Base-by-base conservation (phyloP, 2,888 invertebrate genomes). In the Melikaiella ostensackeni region DNA sequence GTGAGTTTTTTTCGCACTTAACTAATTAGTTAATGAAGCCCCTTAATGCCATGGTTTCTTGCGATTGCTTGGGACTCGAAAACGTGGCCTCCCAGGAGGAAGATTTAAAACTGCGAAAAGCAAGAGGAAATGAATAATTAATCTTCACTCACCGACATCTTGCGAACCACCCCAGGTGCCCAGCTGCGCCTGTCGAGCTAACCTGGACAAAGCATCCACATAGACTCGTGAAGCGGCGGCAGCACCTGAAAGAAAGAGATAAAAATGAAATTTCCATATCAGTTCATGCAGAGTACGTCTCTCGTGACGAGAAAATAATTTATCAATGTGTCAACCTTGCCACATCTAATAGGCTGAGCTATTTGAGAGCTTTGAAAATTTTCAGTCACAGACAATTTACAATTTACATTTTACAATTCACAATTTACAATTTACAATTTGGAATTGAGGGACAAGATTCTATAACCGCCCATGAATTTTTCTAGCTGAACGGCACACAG, bases 101-200 rank as follows among this genome's bases (percentile, higher is more conserved):
- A 27, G 7, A 70, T 70, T 76, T 38, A n/a, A 38, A 66, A 64
- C 75, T 55, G 46, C 33, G 55, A 63, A 64, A 64, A 63, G 64
- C 75, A 64, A 55, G 62, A 57, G 76, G 35, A 24, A 61, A 61
- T 66, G 64, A 73, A 80, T 83, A 85, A 86, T 87, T 83, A 86
- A 86, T 82, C 84, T 85, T 75, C 82, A 92, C 94, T 95, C 93
- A 97, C 97, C 97, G 87, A 97, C 97, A 93, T 97, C 97, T 83
- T 96, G 95, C 84, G 97, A 97, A 91, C 97, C 97, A 84, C 96
- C 96, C 96, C 96, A 96, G 61, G 96, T 96, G 85, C 97, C 97
- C 92, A 97, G 97, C 92, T 97, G 97, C 77, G 97, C 97, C 91
- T 97, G 97, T 84, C 96, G 93, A 81, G 97, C 97, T 90, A 97